Evolutionary conservation across 2,888 invertebrate species (phyloP), one percentile per base, ranked within the genome.

Genomic region (Thymelicus lineola): DNA sequence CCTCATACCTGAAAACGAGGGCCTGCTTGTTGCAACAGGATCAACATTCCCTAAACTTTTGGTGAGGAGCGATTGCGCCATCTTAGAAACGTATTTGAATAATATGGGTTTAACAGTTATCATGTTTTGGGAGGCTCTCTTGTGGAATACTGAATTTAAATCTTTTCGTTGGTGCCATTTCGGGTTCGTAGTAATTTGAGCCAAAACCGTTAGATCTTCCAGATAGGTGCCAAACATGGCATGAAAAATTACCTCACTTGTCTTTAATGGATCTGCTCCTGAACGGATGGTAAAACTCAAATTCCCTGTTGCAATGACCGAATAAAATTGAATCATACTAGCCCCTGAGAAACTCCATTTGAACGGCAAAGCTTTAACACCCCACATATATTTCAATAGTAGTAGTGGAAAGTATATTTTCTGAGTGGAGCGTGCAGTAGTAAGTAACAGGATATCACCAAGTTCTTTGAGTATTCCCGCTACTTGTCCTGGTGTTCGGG

Each of bases 381-480:
- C 20, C 20, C 20, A 20, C 20, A 20, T 20, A 3, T 20, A 20
- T 20, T 20, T 20, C 3, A 20, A 20, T 20, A 20, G 3, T 20
- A 20, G 20, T 2, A 20, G 20, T 2, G 20, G 20, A 3, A 20
- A 20, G 3, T 20, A 20, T 20, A 20, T 20, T 3, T 20, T 20
- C 3, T 20, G 78, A 9, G 77, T 77, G 3, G 75, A 71, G 6
- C 79, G 2, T 1, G 75, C 73, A 20, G 78, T 76, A 2, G 77
- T 77, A 0, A 79, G 14, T 0, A 79, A 6, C 14, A 79, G 38
- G 0, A 79, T 78, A 62, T 77, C 77, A 0, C 77, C 76, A 6
- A 79, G 61, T 55, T 79, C 80, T 46, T 79, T 78, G 0, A 80
- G 1, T 0, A 79, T 71, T 0, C 77, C 77, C 0, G 78, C 62